Percentiles rank a stretch among this genome's conserved stretches.
phyloP scores from a whole-genome alignment of 2,797 vertebrate species.

The Cossypha niveicapilla region DNA sequence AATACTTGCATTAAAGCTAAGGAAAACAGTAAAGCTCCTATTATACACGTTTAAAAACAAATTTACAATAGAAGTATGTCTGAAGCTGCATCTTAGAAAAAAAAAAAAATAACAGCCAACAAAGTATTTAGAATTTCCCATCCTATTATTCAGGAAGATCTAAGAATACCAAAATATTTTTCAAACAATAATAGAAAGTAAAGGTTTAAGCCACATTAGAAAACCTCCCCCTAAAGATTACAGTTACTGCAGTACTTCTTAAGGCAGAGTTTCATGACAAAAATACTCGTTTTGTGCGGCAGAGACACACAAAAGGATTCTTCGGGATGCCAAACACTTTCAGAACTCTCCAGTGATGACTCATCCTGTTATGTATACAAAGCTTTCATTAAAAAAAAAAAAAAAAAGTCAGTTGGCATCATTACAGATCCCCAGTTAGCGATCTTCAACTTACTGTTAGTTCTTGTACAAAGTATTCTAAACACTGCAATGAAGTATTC shows the following conservation, averaged over 20 bases:
- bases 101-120: background rate
- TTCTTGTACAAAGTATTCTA: conserved; percentile 40
- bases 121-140: background rate
- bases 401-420: conserved; percentile 35
- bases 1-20: background rate
- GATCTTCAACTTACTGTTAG: conserved; percentile 40
- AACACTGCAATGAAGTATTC: conserved; percentile 18
- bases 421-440: conserved; percentile 42
- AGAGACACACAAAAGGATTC: conserved; percentile 41
- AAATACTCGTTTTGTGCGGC: background rate
- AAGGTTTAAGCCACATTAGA: background rate
- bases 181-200: background rate
- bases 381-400: conserved; percentile 45
- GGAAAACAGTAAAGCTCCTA: background rate
- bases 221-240: background rate
- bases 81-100: background rate
- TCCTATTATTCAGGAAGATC: background rate
- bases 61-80: background rate
- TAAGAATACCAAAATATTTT: conserved; percentile 32
- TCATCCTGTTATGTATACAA: conserved; percentile 60
- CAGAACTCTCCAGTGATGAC: conserved; percentile 48
- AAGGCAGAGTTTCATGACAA: conserved; percentile 29
- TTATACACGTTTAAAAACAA: background rate
- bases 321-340: conserved; percentile 53
- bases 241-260: conserved; percentile 1